Percentiles rank a stretch among this genome's conserved stretches.
These are phyloP conservation scores for Temnothorax curvispinosus DNA, from an alignment of 1,140 invertebrate species.

Conservation along the genomic window DNA sequence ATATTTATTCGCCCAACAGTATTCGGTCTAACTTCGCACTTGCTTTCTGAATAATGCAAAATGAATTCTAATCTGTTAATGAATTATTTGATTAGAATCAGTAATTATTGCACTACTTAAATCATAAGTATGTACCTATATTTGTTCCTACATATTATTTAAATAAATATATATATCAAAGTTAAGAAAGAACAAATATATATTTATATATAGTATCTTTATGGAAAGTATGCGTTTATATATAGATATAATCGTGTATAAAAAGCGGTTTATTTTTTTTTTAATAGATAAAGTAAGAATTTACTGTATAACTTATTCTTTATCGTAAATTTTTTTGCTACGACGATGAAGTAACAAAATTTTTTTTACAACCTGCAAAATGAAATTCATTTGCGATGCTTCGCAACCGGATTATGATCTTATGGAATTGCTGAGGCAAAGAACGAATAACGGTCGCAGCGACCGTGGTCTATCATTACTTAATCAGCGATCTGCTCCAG, in stretches of 20 bases:
- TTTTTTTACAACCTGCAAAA: background rate
- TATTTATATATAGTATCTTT: background rate
- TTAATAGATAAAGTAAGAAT: background rate
- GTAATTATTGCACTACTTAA: background rate
- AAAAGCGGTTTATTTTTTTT: background rate
- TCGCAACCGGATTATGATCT: conserved; percentile 27
- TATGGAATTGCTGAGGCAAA: background rate
- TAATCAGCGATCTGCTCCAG: conserved; percentile 57
- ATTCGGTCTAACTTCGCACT: background rate
- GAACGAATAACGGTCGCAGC: conserved; percentile 35
- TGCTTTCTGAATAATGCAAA: background rate
- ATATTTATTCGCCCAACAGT: background rate
- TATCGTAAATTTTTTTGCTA: background rate
- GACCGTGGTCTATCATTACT: conserved; percentile 42
- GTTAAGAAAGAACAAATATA: too few relatives aligned
- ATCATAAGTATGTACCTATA: too few relatives aligned
- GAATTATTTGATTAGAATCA: background rate
- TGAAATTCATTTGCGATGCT: conserved; percentile 4
- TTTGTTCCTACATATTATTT: too few relatives aligned
- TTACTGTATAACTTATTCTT: background rate
- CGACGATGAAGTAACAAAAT: background rate
- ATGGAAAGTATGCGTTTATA: background rate
- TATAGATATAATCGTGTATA: background rate
- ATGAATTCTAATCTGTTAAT: background rate
- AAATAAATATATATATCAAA: too few relatives aligned